Conservation (phyloP, 2,113 vertebrate genomes). For the Conger conger region DNA sequence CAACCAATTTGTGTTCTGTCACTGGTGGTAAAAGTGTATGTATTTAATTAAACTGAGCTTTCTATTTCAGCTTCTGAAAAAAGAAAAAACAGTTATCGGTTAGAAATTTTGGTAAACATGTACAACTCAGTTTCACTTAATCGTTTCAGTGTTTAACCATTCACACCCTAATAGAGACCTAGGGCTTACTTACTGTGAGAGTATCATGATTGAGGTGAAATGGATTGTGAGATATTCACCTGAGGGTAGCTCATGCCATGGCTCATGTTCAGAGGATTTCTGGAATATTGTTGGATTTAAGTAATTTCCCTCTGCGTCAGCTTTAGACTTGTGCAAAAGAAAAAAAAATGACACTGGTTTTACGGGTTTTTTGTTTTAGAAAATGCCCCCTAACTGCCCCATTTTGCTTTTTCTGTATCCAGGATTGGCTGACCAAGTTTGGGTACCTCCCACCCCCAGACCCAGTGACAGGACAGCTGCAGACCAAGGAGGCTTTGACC, state of each 20-base stretch:
- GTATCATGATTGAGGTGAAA: neutral
- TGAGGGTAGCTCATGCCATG: neutral
- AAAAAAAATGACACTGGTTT: neutral
- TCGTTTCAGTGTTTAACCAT: too few relatives aligned
- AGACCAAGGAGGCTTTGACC: slow-evolving; percentile 70
- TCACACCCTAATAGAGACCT: too few relatives aligned
- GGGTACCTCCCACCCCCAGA: slow-evolving; percentile 74
- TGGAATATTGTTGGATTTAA: neutral
- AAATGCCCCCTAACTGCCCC: neutral
- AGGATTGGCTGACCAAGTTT: slow-evolving; percentile 81
- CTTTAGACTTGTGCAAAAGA: neutral
- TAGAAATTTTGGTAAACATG: too few relatives aligned
- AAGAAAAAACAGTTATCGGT: too few relatives aligned
- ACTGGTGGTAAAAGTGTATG: too few relatives aligned
- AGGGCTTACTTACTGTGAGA: neutral
- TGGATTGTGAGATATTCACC: neutral
- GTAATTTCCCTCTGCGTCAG: neutral
- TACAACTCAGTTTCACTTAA: neutral
- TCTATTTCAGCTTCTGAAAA: too few relatives aligned
- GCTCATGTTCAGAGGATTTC: neutral
- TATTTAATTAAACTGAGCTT: too few relatives aligned
- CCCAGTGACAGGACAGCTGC: slow-evolving; percentile 63
- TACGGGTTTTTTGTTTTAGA: neutral
- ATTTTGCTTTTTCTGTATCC: slow-evolving; percentile 17
- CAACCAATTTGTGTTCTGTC: too few relatives aligned